Evolutionary conservation across 1,140 invertebrate species (phyloP).

Genomic region (Lepidostoma basale): DNA sequence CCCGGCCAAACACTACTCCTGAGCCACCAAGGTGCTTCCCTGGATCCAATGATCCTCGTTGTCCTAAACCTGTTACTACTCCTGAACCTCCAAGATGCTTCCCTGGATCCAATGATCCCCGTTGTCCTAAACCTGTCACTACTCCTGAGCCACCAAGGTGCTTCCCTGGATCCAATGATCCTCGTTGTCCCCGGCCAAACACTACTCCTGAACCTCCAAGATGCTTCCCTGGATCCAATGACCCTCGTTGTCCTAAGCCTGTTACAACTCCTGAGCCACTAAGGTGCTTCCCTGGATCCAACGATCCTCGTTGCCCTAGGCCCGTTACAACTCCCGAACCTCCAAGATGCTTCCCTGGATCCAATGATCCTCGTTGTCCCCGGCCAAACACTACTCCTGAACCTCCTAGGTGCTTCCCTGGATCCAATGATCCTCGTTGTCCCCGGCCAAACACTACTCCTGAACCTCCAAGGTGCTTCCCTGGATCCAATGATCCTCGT

Average conservation of each 20-base stretch:
- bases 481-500: conserved; percentile 49
- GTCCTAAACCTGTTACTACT: conserved; percentile 44
- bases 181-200: conserved; percentile 47
- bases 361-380: conserved; percentile 53
- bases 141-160: conserved; percentile 46
- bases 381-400: conserved; percentile 37
- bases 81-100: conserved; percentile 37
- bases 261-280: conserved; percentile 44
- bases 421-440: conserved; percentile 52
- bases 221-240: conserved; percentile 48
- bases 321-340: conserved; percentile 34
- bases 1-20: conserved; percentile 42
- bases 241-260: conserved; percentile 48
- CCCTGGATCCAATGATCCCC: conserved; percentile 50
- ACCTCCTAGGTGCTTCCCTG: conserved; percentile 50
- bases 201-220: conserved; percentile 49
- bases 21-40: conserved; percentile 47
- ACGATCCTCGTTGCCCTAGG: conserved; percentile 31
- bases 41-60: conserved; percentile 50
- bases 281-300: conserved; percentile 49
- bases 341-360: conserved; percentile 48
- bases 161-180: conserved; percentile 52
- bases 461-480: conserved; percentile 39
- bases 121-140: conserved; percentile 47
- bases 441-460: conserved; percentile 40